Evolutionary conservation across 2,888 invertebrate genomes (phyloP), one percentile per base, ranked within the genome.

Genomic region (Shargacucullia verbasci): DNA sequence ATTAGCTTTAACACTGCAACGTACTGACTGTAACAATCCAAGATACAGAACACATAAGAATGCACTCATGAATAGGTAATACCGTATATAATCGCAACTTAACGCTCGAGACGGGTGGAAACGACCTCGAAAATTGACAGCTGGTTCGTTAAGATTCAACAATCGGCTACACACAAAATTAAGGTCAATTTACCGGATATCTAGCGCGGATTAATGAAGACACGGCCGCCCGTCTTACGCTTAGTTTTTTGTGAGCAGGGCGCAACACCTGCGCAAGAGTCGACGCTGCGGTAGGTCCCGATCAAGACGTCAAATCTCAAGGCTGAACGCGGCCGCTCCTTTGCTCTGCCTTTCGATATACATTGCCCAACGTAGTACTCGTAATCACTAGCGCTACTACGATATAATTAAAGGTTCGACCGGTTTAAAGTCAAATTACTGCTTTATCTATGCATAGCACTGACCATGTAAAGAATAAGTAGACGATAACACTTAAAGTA

Each of bases 301-400:
- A 92, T 92, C 93, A 92, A 93, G 92, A 92, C 92, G 88, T 93
- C 92, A 94, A 91, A 91, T 87, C 91, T 89, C 92, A 94, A 93
- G 93, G 93, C 87, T 91, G 88, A 62, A 76, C 71, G 82, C 85
- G 81, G 84, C 83, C 87, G 83, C 80, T 84, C 85, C 82, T 85
- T 87, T 81, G 78, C 79, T 78, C 77, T 83, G 78, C 81, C 86
- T 86, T 85, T 87, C 85, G 85, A 88, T 89, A 90, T 85, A 87
- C 82, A 86, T 88, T 88, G 82, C 86, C 82, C 85, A 87, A 85
- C 82, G 72, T 74, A 72, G 73, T 75, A 78, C 81, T 81, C 81
- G 81, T 87, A 86, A 86, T 87, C 82, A 84, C 83, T 80, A 81
- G 81, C 78, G 74, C 72, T 64, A 71, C 73, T 66, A 79, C 77